These are phyloP conservation scores for Callaeas wilsoni DNA, from an alignment of 2,113 vertebrate species.

Conservation along the genomic window DNA sequence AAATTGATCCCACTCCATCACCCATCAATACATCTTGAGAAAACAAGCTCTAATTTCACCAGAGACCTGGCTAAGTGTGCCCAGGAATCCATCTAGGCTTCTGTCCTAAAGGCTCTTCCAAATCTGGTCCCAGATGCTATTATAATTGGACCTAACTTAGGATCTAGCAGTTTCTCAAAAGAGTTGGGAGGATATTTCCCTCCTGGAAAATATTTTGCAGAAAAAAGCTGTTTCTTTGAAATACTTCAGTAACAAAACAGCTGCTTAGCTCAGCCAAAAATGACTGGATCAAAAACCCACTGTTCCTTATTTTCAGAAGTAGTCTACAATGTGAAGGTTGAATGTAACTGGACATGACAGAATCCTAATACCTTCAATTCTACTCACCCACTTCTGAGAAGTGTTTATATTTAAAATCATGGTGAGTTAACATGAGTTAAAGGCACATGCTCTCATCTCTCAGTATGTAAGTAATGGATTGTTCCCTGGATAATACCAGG, in stretches of 20 bases:
- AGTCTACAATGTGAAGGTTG: slow-evolving; percentile 15
- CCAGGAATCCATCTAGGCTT: neutral
- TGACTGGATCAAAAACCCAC: neutral
- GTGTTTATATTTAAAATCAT: slow-evolving; percentile 60
- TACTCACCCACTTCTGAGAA: slow-evolving; percentile 27
- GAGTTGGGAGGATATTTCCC: neutral
- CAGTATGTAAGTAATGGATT: slow-evolving; percentile 5
- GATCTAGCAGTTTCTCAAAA: neutral
- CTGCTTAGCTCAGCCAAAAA: neutral
- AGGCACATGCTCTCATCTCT: slow-evolving; percentile 30
- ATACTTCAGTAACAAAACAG: neutral
- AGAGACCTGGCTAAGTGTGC: neutral
- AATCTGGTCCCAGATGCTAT: neutral
- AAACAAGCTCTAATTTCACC: neutral
- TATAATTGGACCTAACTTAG: neutral
- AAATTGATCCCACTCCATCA: neutral
- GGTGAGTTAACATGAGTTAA: slow-evolving; percentile 36
- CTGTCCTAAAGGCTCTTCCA: neutral
- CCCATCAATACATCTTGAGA: neutral
- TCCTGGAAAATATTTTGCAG: neutral
- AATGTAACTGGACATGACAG: slow-evolving; percentile 39
- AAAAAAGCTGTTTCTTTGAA: neutral
- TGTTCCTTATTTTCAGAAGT: slow-evolving; percentile 18
- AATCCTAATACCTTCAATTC: slow-evolving; percentile 41
- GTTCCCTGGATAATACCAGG: neutral